Conservation (phyloP, 2,888 invertebrate genomes). For the Drosophila pseudotakahashii region DNA sequence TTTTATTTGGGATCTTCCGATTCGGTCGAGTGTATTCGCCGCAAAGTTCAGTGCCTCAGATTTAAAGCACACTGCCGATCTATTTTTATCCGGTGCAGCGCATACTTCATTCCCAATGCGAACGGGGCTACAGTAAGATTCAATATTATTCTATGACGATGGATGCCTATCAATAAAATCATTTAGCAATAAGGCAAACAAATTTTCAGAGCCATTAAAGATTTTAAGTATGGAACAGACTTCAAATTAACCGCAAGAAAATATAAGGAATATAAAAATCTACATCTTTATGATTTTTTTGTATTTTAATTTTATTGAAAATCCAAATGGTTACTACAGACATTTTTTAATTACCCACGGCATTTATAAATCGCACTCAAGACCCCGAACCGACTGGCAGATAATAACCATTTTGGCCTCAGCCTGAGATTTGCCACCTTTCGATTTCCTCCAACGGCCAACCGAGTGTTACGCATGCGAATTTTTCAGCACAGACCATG, state of each 20-base stretch:
- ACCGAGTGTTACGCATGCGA: slow-evolving; percentile 39
- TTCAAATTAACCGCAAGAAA: background rate
- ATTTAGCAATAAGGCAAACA: background rate
- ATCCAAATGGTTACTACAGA: background rate
- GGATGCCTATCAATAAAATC: slow-evolving; percentile 3
- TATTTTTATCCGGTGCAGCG: slow-evolving; percentile 30
- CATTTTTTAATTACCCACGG: background rate
- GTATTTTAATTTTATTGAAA: background rate
- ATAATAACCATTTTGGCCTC: slow-evolving; percentile 3
- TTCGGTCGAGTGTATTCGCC: slow-evolving; percentile 19
- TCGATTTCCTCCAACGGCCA: slow-evolving; percentile 35
- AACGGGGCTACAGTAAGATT: slow-evolving; percentile 21
- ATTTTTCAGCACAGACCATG: slow-evolving; percentile 39
- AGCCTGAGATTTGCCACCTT: slow-evolving; percentile 23
- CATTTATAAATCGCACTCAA: background rate
- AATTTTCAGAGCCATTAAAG: too few relatives aligned
- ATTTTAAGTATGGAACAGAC: background rate
- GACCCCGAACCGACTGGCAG: background rate
- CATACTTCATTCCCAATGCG: slow-evolving; percentile 24
- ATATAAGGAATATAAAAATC: background rate
- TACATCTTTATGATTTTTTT: too few relatives aligned
- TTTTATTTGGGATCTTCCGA: background rate
- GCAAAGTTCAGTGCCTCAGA: slow-evolving; percentile 41
- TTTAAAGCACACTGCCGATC: slow-evolving; percentile 16
- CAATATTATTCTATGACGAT: slow-evolving; percentile 2